Percentiles rank a stretch among this genome's conserved stretches.
Evolutionary conservation across 2,113 vertebrate genomes (phyloP).

Genomic region (Sphyrna mokarran): DNA sequence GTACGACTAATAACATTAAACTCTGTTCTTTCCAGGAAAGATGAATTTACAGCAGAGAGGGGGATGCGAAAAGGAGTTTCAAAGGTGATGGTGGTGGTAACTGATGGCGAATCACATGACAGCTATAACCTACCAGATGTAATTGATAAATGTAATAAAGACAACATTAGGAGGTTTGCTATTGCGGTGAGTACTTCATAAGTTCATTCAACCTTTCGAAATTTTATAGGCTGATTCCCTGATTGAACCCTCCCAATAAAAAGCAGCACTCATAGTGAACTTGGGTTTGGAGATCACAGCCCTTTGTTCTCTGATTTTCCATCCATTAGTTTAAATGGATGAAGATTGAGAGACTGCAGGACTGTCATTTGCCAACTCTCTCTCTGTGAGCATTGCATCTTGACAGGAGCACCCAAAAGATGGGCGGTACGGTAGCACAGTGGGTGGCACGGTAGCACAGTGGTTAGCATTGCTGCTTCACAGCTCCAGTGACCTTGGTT

Average conservation of each 20-base stretch:
- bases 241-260: background rate
- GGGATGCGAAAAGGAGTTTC: conserved; percentile 80
- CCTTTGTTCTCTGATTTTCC: background rate
- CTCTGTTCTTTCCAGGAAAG: conserved; percentile 57
- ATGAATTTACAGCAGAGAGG: conserved; percentile 77
- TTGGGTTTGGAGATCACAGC: background rate
- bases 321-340: background rate
- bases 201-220: background rate
- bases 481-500: too few relatives aligned
- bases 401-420: too few relatives aligned
- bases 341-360: background rate
- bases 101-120: conserved; percentile 93
- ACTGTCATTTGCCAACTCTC: background rate
- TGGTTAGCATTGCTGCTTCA: too few relatives aligned
- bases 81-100: conserved; percentile 95
- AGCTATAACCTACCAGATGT: conserved; percentile 59
- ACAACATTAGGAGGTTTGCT: conserved; percentile 81
- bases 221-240: background rate
- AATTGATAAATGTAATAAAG: conserved; percentile 66
- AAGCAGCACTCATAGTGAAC: background rate
- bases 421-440: too few relatives aligned
- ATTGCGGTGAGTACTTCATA: conserved; percentile 76
- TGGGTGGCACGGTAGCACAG: too few relatives aligned
- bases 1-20: background rate
- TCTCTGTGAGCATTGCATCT: background rate